Conservation (phyloP, 2,797 vertebrate genomes). For the Vultur gryphus region DNA sequence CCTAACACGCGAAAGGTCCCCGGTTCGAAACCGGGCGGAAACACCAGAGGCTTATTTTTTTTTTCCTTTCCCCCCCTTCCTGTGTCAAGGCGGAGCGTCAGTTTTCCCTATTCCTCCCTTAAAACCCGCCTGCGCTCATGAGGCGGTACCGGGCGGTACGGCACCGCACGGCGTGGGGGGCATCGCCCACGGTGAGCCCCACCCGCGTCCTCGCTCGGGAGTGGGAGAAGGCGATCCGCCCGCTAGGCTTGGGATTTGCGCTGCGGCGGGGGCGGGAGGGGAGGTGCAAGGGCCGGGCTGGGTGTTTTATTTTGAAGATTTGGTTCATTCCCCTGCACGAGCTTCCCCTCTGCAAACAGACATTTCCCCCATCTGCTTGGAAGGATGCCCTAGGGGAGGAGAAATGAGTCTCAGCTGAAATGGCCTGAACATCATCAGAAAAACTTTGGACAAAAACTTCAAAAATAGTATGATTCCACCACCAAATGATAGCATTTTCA, state of each 20-base stretch:
- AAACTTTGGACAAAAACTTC: rapidly evolving
- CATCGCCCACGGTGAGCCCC: rapidly evolving
- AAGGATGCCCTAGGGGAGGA: background rate
- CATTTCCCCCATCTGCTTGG: rapidly evolving
- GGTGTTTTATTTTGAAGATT: rapidly evolving
- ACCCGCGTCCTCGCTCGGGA: rapidly evolving
- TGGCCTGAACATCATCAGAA: rapidly evolving
- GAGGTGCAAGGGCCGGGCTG: rapidly evolving
- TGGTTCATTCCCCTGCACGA: rapidly evolving
- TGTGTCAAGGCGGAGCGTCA: rapidly evolving
- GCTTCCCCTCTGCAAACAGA: rapidly evolving
- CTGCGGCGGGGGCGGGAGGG: rapidly evolving
- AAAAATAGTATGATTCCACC: rapidly evolving
- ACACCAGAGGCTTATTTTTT: rapidly evolving
- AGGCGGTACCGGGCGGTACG: background rate
- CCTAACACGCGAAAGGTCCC: constrained; percentile 78
- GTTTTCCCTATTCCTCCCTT: rapidly evolving
- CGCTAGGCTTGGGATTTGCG: rapidly evolving
- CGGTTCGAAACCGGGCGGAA: constrained; percentile 78
- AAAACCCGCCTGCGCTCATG: rapidly evolving
- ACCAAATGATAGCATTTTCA: background rate
- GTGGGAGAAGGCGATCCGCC: rapidly evolving
- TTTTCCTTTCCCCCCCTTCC: rapidly evolving
- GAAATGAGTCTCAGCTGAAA: rapidly evolving
- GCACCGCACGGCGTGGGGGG: rapidly evolving